Evolutionary conservation across 64 coral and sea anemone species (phyloP).

Genomic region (Porites australiensis): DNA sequence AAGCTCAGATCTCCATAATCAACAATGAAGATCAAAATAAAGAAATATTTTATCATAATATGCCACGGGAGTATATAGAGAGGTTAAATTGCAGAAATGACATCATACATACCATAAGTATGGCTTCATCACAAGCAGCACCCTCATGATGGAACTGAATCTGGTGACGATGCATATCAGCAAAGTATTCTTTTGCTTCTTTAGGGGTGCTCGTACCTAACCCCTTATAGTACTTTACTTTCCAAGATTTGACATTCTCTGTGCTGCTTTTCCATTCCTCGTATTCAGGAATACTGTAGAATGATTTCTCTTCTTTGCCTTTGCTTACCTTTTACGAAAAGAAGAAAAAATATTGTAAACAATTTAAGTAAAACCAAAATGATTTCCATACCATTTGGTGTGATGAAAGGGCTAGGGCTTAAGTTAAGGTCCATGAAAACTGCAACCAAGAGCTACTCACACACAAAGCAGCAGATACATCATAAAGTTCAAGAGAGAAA

Average conservation of each 20-base stretch:
- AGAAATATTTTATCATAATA: too few species aligned
- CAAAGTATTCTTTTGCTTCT: conserved; percentile 98
- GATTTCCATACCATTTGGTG: too few species aligned
- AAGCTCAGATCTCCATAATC: too few species aligned
- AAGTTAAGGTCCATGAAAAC: too few species aligned
- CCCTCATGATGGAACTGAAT: conserved; percentile 94
- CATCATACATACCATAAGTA: conserved; percentile 81
- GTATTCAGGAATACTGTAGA: conserved; percentile 99
- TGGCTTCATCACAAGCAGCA: conserved; percentile 88
- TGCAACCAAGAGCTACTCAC: too few species aligned
- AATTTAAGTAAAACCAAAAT: too few species aligned
- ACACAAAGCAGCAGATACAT: too few species aligned
- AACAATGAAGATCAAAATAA: too few species aligned
- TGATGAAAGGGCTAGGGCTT: too few species aligned
- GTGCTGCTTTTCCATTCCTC: conserved; percentile 90
- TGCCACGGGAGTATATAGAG: too few species aligned
- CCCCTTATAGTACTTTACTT: conserved; percentile 99
- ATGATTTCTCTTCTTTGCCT: conserved; percentile 82
- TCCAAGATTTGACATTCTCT: conserved; percentile 87
- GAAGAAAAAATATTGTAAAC: neutral
- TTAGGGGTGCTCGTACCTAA: conserved; percentile 99
- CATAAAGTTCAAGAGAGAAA: too few species aligned
- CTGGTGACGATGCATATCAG: conserved; percentile 92
- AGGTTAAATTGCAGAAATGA: neutral
- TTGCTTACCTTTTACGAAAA: conserved; percentile 74